A percentile compares a stretch with the other conserved stretches of the same genome.
phyloP scores from a whole-genome alignment of 23 tunicate genomes.

The Halocynthia roretzi region DNA sequence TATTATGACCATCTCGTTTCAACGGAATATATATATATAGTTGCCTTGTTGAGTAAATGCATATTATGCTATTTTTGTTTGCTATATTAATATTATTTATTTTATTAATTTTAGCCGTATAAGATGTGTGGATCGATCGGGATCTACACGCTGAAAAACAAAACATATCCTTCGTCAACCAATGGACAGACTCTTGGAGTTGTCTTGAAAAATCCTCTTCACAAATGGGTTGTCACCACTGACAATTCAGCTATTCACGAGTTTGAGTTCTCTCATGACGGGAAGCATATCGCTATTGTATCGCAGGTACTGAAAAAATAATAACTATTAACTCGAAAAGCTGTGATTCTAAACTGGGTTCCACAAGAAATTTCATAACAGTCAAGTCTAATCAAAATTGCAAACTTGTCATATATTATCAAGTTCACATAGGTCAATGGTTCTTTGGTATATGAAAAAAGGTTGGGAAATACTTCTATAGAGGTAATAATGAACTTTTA shows the following conservation, averaged over 20 bases:
- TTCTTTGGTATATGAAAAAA: neutral
- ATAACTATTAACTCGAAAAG: neutral
- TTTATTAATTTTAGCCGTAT: slow-evolving; percentile 34
- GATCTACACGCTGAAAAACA: slow-evolving; percentile 40
- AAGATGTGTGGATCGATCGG: slow-evolving; percentile 39
- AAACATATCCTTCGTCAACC: slow-evolving; percentile 22
- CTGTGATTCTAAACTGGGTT: neutral
- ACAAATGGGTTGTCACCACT: slow-evolving; percentile 76
- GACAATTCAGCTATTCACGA: slow-evolving; percentile 82
- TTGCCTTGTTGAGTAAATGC: too few relatives aligned
- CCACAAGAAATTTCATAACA: neutral
- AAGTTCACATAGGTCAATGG: neutral
- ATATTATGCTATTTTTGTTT: too few relatives aligned
- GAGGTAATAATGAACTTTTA: slow-evolving; percentile 1
- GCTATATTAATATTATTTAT: neutral
- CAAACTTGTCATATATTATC: neutral
- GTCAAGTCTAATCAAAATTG: slow-evolving; percentile 4
- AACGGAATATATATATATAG: too few relatives aligned
- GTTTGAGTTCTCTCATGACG: slow-evolving; percentile 85
- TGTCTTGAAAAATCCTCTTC: slow-evolving; percentile 54
- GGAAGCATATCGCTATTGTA: slow-evolving; percentile 70
- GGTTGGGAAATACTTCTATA: neutral
- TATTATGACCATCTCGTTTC: too few relatives aligned
- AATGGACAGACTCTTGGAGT: slow-evolving; percentile 18
- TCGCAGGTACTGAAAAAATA: slow-evolving; percentile 44